Conservation (phyloP, 2,113 vertebrate genomes). For the Macrotus californicus region DNA sequence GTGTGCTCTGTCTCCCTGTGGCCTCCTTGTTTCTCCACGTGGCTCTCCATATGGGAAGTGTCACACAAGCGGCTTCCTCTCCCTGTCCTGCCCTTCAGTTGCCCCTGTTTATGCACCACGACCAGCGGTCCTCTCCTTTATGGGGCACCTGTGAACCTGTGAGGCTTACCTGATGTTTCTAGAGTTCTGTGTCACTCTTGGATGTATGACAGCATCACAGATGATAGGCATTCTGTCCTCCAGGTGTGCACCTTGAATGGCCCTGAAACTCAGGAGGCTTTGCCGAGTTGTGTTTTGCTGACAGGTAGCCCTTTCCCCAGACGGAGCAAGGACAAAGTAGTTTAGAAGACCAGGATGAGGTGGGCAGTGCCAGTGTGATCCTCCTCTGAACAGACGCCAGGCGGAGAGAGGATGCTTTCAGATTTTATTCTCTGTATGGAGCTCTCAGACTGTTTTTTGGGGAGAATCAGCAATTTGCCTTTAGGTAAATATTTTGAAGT, state of each 20-base stretch:
- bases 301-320: not conserved
- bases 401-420: not conserved
- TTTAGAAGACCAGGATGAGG: not conserved
- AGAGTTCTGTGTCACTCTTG: not conserved
- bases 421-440: not conserved
- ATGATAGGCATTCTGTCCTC: not conserved
- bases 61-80: not conserved
- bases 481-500: conserved; percentile 45
- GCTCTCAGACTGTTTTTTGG: not conserved
- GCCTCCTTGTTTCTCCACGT: not conserved
- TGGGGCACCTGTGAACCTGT: not conserved
- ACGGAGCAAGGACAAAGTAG: not conserved
- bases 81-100: not conserved
- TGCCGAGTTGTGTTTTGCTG: not conserved
- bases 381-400: not conserved
- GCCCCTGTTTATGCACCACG: not conserved
- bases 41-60: not conserved
- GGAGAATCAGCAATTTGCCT: not conserved
- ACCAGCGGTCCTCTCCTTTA: not conserved
- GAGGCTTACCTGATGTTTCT: not conserved
- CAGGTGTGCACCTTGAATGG: not conserved
- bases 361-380: not conserved
- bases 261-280: not conserved
- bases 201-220: not conserved
- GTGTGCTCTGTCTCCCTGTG: not conserved